Conservation (phyloP, 2,888 invertebrate genomes). For the Rhimphoctona megacephalus region DNA sequence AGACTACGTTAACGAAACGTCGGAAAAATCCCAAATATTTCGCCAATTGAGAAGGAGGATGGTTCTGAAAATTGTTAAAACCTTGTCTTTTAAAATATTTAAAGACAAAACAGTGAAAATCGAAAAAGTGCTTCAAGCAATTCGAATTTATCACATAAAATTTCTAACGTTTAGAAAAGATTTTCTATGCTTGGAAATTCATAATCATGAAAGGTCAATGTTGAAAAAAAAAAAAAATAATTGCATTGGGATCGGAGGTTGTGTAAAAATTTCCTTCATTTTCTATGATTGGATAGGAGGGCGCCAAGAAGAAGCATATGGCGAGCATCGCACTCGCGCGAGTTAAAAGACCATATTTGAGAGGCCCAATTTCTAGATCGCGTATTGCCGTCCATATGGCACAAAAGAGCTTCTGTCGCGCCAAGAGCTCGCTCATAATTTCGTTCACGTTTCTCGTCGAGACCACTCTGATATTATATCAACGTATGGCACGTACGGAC, state of each 20-base stretch:
- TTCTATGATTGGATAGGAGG: slow-evolving; percentile 40
- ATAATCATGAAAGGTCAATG: not conserved
- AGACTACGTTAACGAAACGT: slow-evolving; percentile 26
- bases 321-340: slow-evolving; percentile 63
- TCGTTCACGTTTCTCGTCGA: slow-evolving; percentile 42
- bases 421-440: slow-evolving; percentile 35
- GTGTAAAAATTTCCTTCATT: slow-evolving; percentile 45
- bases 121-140: not conserved
- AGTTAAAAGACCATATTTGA: slow-evolving; percentile 64
- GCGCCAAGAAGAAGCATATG: slow-evolving; percentile 66
- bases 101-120: slow-evolving; percentile 3
- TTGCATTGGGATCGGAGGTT: slow-evolving; percentile 38
- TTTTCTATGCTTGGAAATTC: not conserved
- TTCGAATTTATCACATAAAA: not conserved
- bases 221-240: slow-evolving; percentile 13
- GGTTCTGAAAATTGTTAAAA: not conserved
- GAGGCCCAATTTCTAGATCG: slow-evolving; percentile 74
- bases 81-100: not conserved
- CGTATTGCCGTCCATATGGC: slow-evolving; percentile 80
- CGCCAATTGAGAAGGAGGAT: not conserved
- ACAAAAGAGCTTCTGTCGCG: slow-evolving; percentile 69
- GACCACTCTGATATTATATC: slow-evolving; percentile 63
- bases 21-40: slow-evolving; percentile 26
- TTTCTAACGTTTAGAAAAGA: not conserved
- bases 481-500: slow-evolving; percentile 67